Evolutionary conservation across 2,797 vertebrate species (phyloP).

Genomic region (Carapus acus): DNA sequence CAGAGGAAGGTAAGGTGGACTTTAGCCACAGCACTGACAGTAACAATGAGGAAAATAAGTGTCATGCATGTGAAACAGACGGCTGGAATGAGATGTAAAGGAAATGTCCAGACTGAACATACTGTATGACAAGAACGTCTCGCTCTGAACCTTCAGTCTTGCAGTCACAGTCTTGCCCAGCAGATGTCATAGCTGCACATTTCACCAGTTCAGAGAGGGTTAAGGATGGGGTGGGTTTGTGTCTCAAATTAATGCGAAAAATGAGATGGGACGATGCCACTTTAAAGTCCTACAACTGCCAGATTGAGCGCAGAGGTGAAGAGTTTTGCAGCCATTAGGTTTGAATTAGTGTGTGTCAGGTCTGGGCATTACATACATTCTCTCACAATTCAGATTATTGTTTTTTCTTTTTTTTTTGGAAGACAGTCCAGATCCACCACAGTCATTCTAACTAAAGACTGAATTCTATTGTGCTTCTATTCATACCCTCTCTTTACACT

Average conservation of each 20-base stretch:
- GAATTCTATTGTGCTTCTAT: no score
- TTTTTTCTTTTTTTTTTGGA: constrained; percentile 5
- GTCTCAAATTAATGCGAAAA: constrained; percentile 7
- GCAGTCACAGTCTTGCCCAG: constrained; percentile 31
- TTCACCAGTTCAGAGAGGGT: no score
- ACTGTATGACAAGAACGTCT: no score
- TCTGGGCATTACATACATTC: constrained; percentile 40
- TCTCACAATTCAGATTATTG: constrained; percentile 15
- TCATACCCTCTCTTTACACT: no score
- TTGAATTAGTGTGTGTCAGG: constrained; percentile 20
- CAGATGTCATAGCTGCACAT: constrained; percentile 48
- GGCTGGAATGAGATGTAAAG: no score
- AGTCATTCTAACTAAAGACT: constrained; percentile 32
- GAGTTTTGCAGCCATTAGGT: constrained; percentile 25
- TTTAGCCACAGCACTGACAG: no score
- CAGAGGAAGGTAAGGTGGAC: constrained; percentile 52
- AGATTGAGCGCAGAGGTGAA: constrained; percentile 30
- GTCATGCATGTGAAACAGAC: no score
- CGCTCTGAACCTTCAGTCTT: no score
- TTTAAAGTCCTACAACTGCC: constrained; percentile 21
- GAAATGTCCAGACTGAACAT: no score
- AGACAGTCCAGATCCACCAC: constrained; percentile 35
- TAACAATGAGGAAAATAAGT: no score
- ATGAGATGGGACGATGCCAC: no score
- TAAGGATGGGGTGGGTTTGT: no score